Base-by-base conservation (phyloP, 2,888 invertebrate genomes). In the Steinernema carpocapsae region DNA sequence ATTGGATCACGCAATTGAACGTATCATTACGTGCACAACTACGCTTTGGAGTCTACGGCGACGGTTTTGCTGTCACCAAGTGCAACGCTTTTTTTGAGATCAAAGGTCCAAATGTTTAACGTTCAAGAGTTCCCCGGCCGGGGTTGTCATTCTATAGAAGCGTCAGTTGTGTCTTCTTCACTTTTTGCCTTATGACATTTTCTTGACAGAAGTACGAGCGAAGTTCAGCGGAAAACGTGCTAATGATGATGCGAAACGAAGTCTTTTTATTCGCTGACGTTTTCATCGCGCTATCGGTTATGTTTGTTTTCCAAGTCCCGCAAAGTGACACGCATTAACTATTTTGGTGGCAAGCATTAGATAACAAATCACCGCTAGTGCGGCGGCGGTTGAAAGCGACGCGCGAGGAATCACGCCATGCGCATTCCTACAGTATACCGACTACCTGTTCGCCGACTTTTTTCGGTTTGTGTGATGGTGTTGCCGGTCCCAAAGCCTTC, bases 361-460 rank as follows among this genome's bases (percentile, higher is more conserved):
- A 14, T 37, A 29, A 64, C 64, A 64, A 29, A 64, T 64, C 64
- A 64, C 29, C 32, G 64, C 17, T 37, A 64, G 64, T 64, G 24
- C 29, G 64, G 64, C 64, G 64, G 64, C 37, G 37, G 37, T 37
- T 64, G 29, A 32, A 37, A 64, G 64, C 29, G 32, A 26, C 48
- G 24, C 17, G 17, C 19, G 64, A 64, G 29, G 32, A 64, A 64
- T 64, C 64, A 64, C 64, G 64, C 64, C 64, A 64, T 64, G 64
- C 64, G 37, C 37, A 37, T 6, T 26, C 64, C 24, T 64, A 64
- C 64, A 29, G 64, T 64, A 64, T 17, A 26, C 56, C 22, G 37
- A 3, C 37, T 3, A 37, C 10, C 37, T 10, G 4, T 37, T 37
- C 10, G 37, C 37, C 37, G 37, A 37, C 10, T 10, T 10, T 10